A percentile compares a stretch with the other conserved stretches of the same genome.
These are phyloP conservation scores for Parazoanthus swiftii DNA, from an alignment of 92 coral and sea anemone genomes.

Conservation along the genomic window DNA sequence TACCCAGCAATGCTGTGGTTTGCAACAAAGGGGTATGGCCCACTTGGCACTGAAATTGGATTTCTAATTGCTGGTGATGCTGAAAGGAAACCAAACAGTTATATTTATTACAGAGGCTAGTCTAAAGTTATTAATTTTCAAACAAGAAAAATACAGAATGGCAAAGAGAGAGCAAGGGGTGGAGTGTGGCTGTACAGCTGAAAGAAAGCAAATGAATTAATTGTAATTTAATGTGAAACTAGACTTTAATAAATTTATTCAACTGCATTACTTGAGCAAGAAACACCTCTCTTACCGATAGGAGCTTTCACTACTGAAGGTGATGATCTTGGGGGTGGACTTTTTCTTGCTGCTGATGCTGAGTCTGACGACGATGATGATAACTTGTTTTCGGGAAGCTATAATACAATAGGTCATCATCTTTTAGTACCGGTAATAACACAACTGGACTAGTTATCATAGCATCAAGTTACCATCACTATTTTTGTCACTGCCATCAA, in stretches of 20 bases:
- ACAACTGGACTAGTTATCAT: background rate
- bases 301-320: slow-evolving; percentile 83
- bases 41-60: slow-evolving; percentile 79
- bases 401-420: slow-evolving; percentile 17
- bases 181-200: background rate
- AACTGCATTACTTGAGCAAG: background rate
- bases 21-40: slow-evolving; percentile 80
- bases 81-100: slow-evolving; percentile 2
- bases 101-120: background rate
- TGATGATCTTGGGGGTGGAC: slow-evolving; percentile 77
- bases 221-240: too few relatives aligned
- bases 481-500: background rate
- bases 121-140: background rate
- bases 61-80: slow-evolving; percentile 82
- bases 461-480: too few relatives aligned
- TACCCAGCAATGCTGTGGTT: slow-evolving; percentile 86
- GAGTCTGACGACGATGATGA: slow-evolving; percentile 72
- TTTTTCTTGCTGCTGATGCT: slow-evolving; percentile 80
- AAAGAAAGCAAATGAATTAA: too few relatives aligned
- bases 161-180: background rate
- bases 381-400: slow-evolving; percentile 75
- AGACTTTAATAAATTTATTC: too few relatives aligned
- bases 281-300: slow-evolving; percentile 51
- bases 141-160: too few relatives aligned
- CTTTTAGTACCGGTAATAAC: background rate